Percentiles rank a stretch among this genome's conserved stretches.
Evolutionary conservation across 1,140 invertebrate species (phyloP).

Genomic region (Ectropis grisescens): DNA sequence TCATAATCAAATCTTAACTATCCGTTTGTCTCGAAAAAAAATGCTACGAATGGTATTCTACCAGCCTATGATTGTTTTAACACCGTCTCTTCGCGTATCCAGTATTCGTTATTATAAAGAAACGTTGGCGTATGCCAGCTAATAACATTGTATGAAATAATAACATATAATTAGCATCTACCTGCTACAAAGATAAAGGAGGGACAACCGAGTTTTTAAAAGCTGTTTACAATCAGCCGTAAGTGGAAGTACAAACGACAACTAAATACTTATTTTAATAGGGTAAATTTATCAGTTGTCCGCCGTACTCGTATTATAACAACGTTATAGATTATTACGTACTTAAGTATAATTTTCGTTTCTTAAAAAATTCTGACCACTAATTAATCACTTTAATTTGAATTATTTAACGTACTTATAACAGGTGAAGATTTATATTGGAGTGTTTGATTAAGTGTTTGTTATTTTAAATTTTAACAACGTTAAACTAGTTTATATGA

Average conservation of each 20-base stretch:
- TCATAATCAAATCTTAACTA: conserved; percentile 24
- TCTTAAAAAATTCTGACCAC: too few species aligned
- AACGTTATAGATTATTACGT: too few species aligned
- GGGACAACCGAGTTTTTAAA: conserved; percentile 54
- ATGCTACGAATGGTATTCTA: conserved; percentile 32
- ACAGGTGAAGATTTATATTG: too few species aligned
- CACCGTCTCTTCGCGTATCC: conserved; percentile 25
- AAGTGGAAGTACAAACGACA: conserved; percentile 42
- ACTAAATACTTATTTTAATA: too few species aligned
- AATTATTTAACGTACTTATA: too few species aligned
- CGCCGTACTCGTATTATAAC: too few species aligned
- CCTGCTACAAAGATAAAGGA: conserved; percentile 51
- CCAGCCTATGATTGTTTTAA: conserved; percentile 26
- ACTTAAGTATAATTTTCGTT: too few species aligned
- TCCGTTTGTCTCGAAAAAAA: conserved; percentile 25
- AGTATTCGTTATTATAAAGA: conserved; percentile 26
- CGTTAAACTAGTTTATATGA: too few species aligned
- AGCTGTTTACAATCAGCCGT: conserved; percentile 50
- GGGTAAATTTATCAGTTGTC: too few species aligned
- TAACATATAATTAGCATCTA: conserved; percentile 57
- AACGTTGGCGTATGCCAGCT: conserved; percentile 29
- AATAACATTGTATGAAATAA: conserved; percentile 60
- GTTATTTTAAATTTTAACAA: too few species aligned
- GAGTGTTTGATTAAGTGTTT: too few species aligned
- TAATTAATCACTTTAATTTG: too few species aligned